Conservation (phyloP, 92 coral and sea anemone species). For the Actinostola sp. region DNA sequence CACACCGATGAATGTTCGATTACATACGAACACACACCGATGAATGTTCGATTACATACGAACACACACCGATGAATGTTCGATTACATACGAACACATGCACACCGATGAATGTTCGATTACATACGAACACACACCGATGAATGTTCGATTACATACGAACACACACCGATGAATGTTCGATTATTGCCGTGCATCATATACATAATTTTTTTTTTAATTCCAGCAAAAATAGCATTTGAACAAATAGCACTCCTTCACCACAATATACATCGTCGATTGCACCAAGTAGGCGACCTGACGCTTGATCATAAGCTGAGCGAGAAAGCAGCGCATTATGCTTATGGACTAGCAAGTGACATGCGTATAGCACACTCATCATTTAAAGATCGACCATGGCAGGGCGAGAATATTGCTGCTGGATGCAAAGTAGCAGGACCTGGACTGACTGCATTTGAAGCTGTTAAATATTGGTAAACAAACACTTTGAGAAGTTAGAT, state of each 20-base stretch:
- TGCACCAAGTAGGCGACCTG: slow-evolving; percentile 55
- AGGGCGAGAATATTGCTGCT: slow-evolving; percentile 80
- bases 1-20: too few relatives aligned
- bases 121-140: too few relatives aligned
- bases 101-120: too few relatives aligned
- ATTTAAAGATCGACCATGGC: slow-evolving; percentile 39
- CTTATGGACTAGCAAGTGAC: slow-evolving; percentile 37
- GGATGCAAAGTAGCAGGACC: slow-evolving; percentile 77
- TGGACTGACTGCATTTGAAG: slow-evolving; percentile 79
- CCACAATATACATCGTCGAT: slow-evolving; percentile 74
- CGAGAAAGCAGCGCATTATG: slow-evolving; percentile 59
- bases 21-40: too few relatives aligned
- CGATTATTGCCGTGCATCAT: too few relatives aligned
- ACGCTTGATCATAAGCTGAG: slow-evolving; percentile 72
- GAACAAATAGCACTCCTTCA: slow-evolving; percentile 73
- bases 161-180: too few relatives aligned
- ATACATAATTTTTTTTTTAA: background rate
- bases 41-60: too few relatives aligned
- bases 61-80: too few relatives aligned
- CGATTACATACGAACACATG: too few relatives aligned
- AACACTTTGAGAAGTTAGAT: background rate
- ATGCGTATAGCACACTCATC: slow-evolving; percentile 60
- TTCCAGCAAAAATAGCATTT: slow-evolving; percentile 60
- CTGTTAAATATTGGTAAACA: slow-evolving; percentile 77
- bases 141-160: too few relatives aligned